Evolutionary conservation across 2,797 vertebrate genomes (phyloP).

Genomic region (Pangasius djambal): DNA sequence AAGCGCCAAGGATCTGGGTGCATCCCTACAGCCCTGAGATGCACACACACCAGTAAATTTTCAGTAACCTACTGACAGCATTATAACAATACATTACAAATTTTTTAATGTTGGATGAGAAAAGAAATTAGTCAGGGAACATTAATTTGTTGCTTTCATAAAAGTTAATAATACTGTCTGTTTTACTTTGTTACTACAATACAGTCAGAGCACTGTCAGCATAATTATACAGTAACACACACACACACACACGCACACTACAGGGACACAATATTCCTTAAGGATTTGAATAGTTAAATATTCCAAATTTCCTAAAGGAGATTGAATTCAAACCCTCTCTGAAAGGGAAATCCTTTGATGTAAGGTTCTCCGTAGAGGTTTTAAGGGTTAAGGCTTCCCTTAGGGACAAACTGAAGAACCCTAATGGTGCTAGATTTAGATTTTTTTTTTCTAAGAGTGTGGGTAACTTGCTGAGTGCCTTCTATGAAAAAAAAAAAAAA

Average conservation of each 20-base stretch:
- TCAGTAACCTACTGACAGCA: neutral
- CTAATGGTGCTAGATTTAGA: neutral
- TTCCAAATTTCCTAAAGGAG: neutral
- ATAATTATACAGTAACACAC: neutral
- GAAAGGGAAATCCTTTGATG: neutral
- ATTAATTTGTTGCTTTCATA: neutral
- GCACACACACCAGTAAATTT: conserved; percentile 11
- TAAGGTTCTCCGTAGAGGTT: neutral
- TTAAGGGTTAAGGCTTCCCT: neutral
- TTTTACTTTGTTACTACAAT: neutral
- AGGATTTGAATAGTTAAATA: neutral
- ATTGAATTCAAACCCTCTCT: neutral
- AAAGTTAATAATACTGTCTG: neutral
- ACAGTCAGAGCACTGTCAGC: neutral
- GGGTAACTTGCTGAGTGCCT: neutral
- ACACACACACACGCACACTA: neutral
- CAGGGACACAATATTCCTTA: neutral
- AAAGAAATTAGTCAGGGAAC: neutral
- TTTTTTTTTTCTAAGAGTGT: neutral
- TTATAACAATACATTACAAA: too few species aligned
- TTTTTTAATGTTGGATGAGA: neutral
- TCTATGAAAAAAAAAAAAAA: neutral
- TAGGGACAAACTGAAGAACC: neutral
- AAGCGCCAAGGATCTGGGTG: conserved; percentile 85
- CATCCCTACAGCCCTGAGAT: conserved; percentile 84